Evolutionary conservation across 2,888 invertebrate species (phyloP), one percentile per base, ranked within the genome.

Genomic region (Oxyscelio sp.): DNA sequence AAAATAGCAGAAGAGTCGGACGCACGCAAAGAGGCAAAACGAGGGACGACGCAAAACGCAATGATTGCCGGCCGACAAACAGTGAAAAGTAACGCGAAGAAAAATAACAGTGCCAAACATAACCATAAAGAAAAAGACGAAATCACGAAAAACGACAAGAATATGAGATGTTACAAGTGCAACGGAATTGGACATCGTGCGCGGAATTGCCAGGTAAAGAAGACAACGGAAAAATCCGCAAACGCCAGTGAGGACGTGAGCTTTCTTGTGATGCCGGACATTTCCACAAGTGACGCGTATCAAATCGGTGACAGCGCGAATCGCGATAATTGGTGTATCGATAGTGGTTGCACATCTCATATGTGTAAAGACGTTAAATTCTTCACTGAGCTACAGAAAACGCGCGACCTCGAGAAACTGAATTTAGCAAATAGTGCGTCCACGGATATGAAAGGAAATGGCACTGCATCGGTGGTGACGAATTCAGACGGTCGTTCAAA

Each of bases 401-500:
- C 13, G 4, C 8, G 22, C 13, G 22, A 50, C 22, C 13, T 22
- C 22, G 40, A 2, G 5, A 40, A 40, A n/a, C 4, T 83, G 4
- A 78, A 71, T 50, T 21, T 71, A 4, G 83, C 77, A 4, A 83
- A 31, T 24, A 71, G 50, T 52, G 78, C 43, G 21, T 15, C 9
- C 22, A 83, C 71, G n/a, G 21, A 71, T 6, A 66, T 78, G 11
- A 22, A 40, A 27, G 78, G 65, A 15, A 83, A 38, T 48, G 83
- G 79, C 1, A 78, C 21, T 11, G 54, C 11, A 6, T 54, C 27
- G 27, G 8, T 31, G 31, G 24, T 27, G 15, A 45, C 45, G 21
- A 17, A 24, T 2, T 22, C 34, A 50, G 15, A 63, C 17, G 45
- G 15, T 11, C 9, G 5, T 22, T 31, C 13, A 11, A 61, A 56